Evolutionary conservation across 2,888 invertebrate species (phyloP).

Genomic region (Cyrtodaria siliqua): DNA sequence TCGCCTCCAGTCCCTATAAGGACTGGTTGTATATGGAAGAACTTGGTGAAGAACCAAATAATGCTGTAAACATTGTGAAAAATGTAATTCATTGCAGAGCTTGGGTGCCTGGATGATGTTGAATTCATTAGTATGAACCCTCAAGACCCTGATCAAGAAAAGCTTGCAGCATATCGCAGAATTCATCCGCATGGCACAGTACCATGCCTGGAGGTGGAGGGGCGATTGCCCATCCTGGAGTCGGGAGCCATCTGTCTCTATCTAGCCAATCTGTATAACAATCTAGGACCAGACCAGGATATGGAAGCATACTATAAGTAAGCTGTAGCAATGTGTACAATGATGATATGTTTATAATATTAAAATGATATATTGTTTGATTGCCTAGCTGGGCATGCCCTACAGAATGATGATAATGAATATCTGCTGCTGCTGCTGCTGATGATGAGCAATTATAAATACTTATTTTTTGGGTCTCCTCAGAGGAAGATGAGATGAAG

Average conservation of each 20-base stretch:
- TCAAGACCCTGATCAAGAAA: slow-evolving; percentile 47
- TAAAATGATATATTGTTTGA: too few species aligned
- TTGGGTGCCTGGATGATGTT: slow-evolving; percentile 60
- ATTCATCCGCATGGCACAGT: slow-evolving; percentile 71
- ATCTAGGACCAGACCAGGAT: slow-evolving; percentile 66
- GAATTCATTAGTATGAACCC: slow-evolving; percentile 59
- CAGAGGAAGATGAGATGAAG: too few species aligned
- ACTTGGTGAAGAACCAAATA: too few species aligned
- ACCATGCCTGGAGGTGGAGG: slow-evolving; percentile 73
- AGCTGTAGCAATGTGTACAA: not conserved
- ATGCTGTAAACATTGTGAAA: too few species aligned
- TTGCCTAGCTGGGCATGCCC: too few species aligned
- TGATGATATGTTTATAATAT: too few species aligned
- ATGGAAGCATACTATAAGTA: slow-evolving; percentile 76
- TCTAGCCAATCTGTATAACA: slow-evolving; percentile 74
- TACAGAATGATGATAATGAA: too few species aligned
- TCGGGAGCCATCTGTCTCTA: slow-evolving; percentile 80
- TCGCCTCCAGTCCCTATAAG: too few species aligned
- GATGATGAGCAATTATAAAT: too few species aligned
- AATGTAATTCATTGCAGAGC: slow-evolving; percentile 64
- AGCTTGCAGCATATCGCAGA: slow-evolving; percentile 52
- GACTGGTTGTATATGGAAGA: too few species aligned
- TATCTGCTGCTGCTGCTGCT: too few species aligned
- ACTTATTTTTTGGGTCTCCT: too few species aligned
- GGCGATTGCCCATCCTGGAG: slow-evolving; percentile 71